Evolutionary conservation across 92 coral and sea anemone genomes (phyloP), one percentile per base, ranked within the genome.

Genomic region (Bergia sp.): DNA sequence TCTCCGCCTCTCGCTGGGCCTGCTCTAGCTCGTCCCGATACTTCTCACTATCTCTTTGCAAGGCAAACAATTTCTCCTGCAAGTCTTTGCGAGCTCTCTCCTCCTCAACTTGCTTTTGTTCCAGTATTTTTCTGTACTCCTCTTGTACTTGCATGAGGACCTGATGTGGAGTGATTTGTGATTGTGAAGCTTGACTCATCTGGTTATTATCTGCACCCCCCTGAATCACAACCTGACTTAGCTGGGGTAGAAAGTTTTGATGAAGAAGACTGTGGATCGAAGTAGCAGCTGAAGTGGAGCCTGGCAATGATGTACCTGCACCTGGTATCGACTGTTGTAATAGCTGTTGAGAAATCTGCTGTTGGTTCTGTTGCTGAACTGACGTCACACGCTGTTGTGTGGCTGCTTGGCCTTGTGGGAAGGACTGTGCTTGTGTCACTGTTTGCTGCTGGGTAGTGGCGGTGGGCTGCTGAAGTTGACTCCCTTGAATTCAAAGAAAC

Each of bases 1-100:
- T 88, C 88, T 97, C 98, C 7, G 99, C 99, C 61, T 97, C 95
- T 75, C 93, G 92, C 92, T 97, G 99, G 40, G 99, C 99, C 57
- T 91, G 92, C 85, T 94, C 96, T 38, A 97, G 93, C 89, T 97
- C 98, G 5, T 94, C 91, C 66, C 96, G 97, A 55, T 92, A 97
- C 53, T 97, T 97, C 86, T 93, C 93, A 76, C 97, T 97, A 91
- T 97, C 98, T 61, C 95, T 91, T 13, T 95, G 98, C 53, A 96
- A 82, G 73, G 95, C 92, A 45, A 92, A 80, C 41, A 97, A 90
- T 74, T 93, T 97, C n/a, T 92, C 99, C 88, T 97, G 98, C 76
- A 97, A 89, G 76, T 95, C 98, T 77, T 96, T 93, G 67, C 99
- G 84, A 36, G 94, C 86, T 61, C 95, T 92, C 20, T 93, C 94